These are phyloP conservation scores for Amphimallon solstitiale DNA, from an alignment of 2,888 invertebrate species.

Conservation along the genomic window DNA sequence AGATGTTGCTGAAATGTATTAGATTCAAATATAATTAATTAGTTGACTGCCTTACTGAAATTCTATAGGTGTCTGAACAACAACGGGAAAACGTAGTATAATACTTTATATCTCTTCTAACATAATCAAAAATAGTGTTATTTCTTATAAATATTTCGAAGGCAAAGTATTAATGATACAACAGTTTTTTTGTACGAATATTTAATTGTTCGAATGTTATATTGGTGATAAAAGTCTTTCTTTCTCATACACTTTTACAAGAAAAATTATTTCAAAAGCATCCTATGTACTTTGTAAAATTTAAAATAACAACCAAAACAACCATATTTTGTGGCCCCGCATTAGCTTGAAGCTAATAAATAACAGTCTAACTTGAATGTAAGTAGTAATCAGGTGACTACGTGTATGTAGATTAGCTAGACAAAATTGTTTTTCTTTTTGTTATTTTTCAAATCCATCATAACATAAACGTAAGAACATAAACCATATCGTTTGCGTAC, in stretches of 20 bases:
- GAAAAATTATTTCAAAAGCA: neutral
- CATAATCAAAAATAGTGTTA: too few relatives aligned
- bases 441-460: neutral
- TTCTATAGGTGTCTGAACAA: too few relatives aligned
- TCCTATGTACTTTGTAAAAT: constrained; percentile 6
- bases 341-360: constrained; percentile 19
- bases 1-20: too few relatives aligned
- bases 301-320: neutral
- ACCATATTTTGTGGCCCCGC: constrained; percentile 8
- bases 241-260: neutral
- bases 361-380: constrained; percentile 9
- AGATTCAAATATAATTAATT: too few relatives aligned
- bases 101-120: too few relatives aligned
- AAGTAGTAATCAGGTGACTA: constrained; percentile 30
- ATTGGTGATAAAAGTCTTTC: too few relatives aligned
- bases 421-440: constrained; percentile 8
- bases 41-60: too few relatives aligned
- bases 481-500: neutral
- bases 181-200: too few relatives aligned
- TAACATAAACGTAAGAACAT: neutral
- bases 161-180: too few relatives aligned
- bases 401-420: constrained; percentile 8
- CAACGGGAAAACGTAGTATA: too few relatives aligned
- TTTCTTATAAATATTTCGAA: too few relatives aligned
- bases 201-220: too few relatives aligned